phyloP scores from a whole-genome alignment of 2,797 vertebrate species.

The Myotis findleyi region DNA sequence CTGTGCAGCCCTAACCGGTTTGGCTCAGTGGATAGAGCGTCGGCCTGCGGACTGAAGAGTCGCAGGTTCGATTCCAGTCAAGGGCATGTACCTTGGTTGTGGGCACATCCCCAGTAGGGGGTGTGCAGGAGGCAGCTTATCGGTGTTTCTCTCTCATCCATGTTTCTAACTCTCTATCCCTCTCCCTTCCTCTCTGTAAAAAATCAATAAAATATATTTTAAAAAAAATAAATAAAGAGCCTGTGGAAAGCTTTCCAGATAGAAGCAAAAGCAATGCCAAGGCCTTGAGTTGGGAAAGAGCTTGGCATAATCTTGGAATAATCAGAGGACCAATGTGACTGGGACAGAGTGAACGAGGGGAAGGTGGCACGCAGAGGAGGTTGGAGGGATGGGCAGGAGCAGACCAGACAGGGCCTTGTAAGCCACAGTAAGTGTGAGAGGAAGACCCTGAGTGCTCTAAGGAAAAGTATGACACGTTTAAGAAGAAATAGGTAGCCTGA shows the following conservation, averaged over 20 bases:
- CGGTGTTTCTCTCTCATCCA: too few species aligned
- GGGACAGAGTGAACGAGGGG: neutral
- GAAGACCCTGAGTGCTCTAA: neutral
- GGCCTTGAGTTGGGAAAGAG: neutral
- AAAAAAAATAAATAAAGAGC: too few species aligned
- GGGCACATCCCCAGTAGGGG: too few species aligned
- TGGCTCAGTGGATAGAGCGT: too few species aligned
- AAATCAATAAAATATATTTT: too few species aligned
- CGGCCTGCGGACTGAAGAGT: too few species aligned
- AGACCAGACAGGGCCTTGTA: neutral
- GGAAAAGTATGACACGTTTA: neutral
- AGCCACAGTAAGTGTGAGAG: neutral
- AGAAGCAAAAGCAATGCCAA: neutral
- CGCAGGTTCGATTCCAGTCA: too few species aligned
- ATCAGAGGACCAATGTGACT: neutral
- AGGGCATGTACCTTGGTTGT: too few species aligned
- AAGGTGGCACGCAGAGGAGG: neutral
- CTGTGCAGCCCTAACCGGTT: neutral
- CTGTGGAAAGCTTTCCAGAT: neutral
- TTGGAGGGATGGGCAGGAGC: neutral
- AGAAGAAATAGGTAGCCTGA: slow-evolving; percentile 1
- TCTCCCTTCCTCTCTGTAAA: too few species aligned
- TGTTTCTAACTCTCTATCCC: too few species aligned
- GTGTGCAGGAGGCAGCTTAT: too few species aligned
- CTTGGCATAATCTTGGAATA: neutral